These are phyloP conservation scores for Eristalis arbustorum DNA, from an alignment of 2,888 invertebrate genomes.

Conservation along the genomic window DNA sequence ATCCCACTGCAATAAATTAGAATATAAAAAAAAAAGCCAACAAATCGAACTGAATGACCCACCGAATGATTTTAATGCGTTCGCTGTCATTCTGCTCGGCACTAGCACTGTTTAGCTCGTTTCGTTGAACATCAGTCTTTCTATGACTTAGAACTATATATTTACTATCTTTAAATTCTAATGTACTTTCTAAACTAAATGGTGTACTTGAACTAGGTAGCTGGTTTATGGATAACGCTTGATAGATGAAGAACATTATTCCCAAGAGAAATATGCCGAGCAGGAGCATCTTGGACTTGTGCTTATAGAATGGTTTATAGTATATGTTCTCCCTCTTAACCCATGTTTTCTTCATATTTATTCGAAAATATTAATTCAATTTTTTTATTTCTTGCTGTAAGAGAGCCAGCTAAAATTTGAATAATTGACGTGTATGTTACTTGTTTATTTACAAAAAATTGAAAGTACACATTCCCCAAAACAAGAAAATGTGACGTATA, in stretches of 20 bases:
- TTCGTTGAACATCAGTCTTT: conserved; percentile 50
- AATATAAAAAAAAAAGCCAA: conserved; percentile 5
- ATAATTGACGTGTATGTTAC: conserved; percentile 51
- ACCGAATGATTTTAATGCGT: conserved; percentile 77
- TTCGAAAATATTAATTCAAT: neutral
- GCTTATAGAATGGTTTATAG: conserved; percentile 80
- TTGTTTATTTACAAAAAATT: conserved; percentile 62
- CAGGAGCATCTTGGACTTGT: conserved; percentile 80
- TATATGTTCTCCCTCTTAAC: conserved; percentile 80
- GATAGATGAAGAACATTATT: conserved; percentile 78
- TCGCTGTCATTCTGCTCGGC: conserved; percentile 64
- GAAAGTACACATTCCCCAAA: conserved; percentile 19
- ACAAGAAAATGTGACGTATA: conserved; percentile 30
- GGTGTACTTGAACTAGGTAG: conserved; percentile 77
- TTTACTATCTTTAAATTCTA: conserved; percentile 71
- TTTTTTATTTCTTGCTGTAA: neutral
- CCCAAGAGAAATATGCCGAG: conserved; percentile 78
- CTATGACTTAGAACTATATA: conserved; percentile 59
- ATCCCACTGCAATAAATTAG: conserved; percentile 77
- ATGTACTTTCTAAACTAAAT: conserved; percentile 74
- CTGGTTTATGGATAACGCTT: conserved; percentile 80
- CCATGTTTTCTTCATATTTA: conserved; percentile 78
- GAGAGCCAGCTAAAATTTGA: neutral
- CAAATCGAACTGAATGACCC: neutral
- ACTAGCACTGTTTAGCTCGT: conserved; percentile 25